Evolutionary conservation across 1,140 invertebrate genomes (phyloP).

Genomic region (Neodiprion fabricii): DNA sequence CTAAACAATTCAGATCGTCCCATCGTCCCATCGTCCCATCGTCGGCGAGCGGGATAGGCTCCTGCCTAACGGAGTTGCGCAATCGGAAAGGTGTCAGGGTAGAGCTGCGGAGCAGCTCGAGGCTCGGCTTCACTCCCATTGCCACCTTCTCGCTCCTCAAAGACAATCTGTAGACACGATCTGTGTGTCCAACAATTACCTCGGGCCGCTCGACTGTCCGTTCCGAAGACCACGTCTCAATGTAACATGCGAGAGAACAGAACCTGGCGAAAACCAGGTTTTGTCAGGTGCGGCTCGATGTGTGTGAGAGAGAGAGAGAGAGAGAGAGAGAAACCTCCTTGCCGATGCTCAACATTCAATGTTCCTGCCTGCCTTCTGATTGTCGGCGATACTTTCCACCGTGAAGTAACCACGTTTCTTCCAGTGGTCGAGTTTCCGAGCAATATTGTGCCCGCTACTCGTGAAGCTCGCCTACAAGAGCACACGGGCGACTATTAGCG

Average conservation of each 20-base stretch:
- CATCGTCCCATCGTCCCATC: not conserved
- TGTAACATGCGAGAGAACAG: too few species aligned
- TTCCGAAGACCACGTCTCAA: too few species aligned
- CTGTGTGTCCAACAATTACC: constrained; percentile 4
- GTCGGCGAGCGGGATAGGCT: not conserved
- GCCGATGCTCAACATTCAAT: too few species aligned
- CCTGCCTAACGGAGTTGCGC: not conserved
- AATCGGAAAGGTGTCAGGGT: too few species aligned
- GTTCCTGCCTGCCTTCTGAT: too few species aligned
- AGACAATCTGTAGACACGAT: constrained; percentile 5
- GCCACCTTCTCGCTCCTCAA: not conserved
- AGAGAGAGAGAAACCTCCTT: too few species aligned
- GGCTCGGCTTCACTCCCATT: not conserved
- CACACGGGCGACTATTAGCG: not conserved
- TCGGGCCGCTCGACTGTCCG: not conserved
- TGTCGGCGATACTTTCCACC: not conserved
- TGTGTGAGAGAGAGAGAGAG: too few species aligned
- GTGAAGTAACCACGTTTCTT: not conserved
- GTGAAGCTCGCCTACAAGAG: not conserved
- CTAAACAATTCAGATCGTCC: not conserved
- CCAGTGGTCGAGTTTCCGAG: not conserved
- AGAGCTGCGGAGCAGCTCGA: too few species aligned
- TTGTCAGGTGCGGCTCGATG: too few species aligned
- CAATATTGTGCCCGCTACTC: not conserved
- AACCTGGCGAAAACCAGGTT: too few species aligned